These are phyloP conservation scores for Linnaemya vulpina DNA, from an alignment of 2,888 invertebrate genomes.

Conservation along the genomic window DNA sequence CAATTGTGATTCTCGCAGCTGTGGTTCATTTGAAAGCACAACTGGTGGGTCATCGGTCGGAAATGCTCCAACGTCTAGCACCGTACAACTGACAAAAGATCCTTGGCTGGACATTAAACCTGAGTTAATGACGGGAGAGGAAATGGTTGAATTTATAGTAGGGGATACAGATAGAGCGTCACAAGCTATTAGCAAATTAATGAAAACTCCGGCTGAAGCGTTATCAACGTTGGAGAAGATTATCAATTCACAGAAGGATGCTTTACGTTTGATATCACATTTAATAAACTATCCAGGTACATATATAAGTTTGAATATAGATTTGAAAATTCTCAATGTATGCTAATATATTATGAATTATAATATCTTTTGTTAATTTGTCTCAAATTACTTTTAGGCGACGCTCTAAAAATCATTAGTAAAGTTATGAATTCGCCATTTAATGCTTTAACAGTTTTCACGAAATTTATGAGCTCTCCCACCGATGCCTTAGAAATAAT, in stretches of 20 bases:
- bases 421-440: conserved; percentile 83
- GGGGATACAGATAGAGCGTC: conserved; percentile 81
- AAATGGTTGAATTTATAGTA: conserved; percentile 82
- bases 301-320: conserved; percentile 1
- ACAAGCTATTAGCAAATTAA: conserved; percentile 81
- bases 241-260: conserved; percentile 82
- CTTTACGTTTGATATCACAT: conserved; percentile 81
- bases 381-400: conserved; percentile 75
- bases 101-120: conserved; percentile 74
- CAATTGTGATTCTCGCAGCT: conserved; percentile 81
- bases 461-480: conserved; percentile 83
- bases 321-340: neutral
- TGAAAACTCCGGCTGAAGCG: conserved; percentile 81
- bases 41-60: conserved; percentile 52
- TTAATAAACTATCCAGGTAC: conserved; percentile 81
- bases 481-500: conserved; percentile 83
- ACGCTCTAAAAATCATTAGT: conserved; percentile 82
- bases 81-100: neutral
- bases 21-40: conserved; percentile 79
- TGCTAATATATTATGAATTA: neutral
- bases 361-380: neutral
- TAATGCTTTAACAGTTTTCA: conserved; percentile 83
- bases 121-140: conserved; percentile 79
- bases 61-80: conserved; percentile 33
- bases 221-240: conserved; percentile 80